Base-by-base conservation (phyloP, 2,888 invertebrate species). In the Drosophila maculinotata region DNA sequence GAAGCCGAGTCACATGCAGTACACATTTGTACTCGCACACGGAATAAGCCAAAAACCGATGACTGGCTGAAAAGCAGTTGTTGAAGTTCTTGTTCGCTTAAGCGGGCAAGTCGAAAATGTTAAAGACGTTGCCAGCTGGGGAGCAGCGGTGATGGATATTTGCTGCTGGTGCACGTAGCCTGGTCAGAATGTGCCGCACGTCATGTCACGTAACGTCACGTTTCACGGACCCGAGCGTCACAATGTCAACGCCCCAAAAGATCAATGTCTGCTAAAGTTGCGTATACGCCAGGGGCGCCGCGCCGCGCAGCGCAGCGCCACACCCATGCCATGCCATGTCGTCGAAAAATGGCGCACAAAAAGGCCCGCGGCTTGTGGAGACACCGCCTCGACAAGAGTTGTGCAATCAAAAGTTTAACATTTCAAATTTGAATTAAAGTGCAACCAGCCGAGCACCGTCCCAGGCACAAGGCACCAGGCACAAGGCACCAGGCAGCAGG, bases 181-280 rank as follows among this genome's bases (percentile, higher is more conserved):
- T 26, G 41, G 31, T 41, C 39, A 58, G 57, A 59, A 58, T 59
- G 58, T 51, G 75, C 65, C 38, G 54, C 75, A 66, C 62, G 69
- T 56, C 79, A 63, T 69, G 79, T 78, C 82, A 81, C 79, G 79
- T 76, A 53, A 44, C 44, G 62, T 67, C 36, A 52, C 51, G 66
- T 41, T 72, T 44, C 59, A 57, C 49, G 52, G 49, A 56, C 51
- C 44, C 28, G 33, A 33, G 48, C 68, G 68, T 67, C 63, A 45
- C 78, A 80, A 75, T 80, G 76, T 77, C 75, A 76, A 76, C 76
- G 76, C 74, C 78, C 81, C 77, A 67, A 68, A 75, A 76, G 74
- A 79, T 75, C 80, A 79, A 79, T 75, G 75, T 59, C 76, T 79
- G 76, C 33, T 59, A 26, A 51, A 49, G 52, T 81, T 78, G 59